Percentiles rank a stretch among this genome's conserved stretches.
phyloP scores from a whole-genome alignment of 2,797 vertebrate genomes.

The Lepilemur septentrionalis region DNA sequence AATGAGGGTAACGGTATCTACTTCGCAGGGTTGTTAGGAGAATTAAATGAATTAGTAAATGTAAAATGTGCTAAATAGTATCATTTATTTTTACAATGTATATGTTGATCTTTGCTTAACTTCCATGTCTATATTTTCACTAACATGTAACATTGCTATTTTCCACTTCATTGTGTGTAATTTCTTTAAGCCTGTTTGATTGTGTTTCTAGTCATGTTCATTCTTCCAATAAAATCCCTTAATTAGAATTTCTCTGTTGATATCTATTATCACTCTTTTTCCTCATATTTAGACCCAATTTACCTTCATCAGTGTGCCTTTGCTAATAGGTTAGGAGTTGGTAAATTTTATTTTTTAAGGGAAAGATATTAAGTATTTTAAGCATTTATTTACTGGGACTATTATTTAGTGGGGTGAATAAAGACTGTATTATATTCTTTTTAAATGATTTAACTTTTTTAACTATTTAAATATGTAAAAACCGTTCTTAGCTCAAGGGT shows the following conservation, averaged over 20 bases:
- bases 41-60: not conserved
- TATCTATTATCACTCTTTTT: not conserved
- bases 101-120: not conserved
- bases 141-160: not conserved
- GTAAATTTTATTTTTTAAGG: not conserved
- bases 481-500: not conserved
- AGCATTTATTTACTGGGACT: not conserved
- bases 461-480: not conserved
- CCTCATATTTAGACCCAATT: not conserved
- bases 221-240: not conserved
- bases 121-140: not conserved
- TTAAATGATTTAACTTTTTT: not conserved
- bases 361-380: not conserved
- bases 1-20: not conserved
- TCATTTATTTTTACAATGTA: not conserved
- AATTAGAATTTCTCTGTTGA: not conserved
- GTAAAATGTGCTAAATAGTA: not conserved
- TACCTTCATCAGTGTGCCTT: not conserved
- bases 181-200: not conserved
- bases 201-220: not conserved
- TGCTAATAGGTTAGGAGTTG: not conserved
- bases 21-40: not conserved
- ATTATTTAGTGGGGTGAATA: too few species aligned
- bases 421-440: not conserved
- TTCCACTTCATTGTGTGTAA: slow-evolving; percentile 2